Evolutionary conservation across 2,797 vertebrate species (phyloP), one percentile per base, ranked within the genome.

Genomic region (Mionectes olivaceus): DNA sequence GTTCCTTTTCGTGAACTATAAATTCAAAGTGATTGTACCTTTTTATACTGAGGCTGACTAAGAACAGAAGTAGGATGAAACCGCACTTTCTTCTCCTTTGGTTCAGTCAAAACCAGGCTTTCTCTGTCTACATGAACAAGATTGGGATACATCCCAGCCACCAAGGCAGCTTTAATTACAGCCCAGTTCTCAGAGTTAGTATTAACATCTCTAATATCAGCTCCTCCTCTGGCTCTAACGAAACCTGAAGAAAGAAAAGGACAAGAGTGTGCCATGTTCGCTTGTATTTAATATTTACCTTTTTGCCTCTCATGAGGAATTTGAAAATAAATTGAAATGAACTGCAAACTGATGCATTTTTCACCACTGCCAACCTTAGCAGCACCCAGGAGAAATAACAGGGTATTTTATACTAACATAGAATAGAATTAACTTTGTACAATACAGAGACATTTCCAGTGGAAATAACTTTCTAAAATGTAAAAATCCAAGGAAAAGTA

Each of bases 101-200:
- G 89, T 28, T 97, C 98, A 77, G 97, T 98, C 16, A 99, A 97
- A 82, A 97, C 52, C 49, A 98, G 94, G 69, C 81, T 98, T 24
- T 98, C 98, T 83, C 97, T 98, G 95, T 99, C 98, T 84, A 99
- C 96, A 4, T 99, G 98, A 82, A 99, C 98, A 60, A 99, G 93
- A 93, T 99, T 99, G 73, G 99, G 99, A 96, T 99, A 99, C 98
- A 99, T 99, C 41, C 99, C 99, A 8, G 99, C 98, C 81, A 99
- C 98, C 96, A 99, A 96, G 1, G 99, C 99, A 39, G 99, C 99
- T 97, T 99, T 99, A 82, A 99, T 98, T 19, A 99, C 98, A 6
- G 99, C 98, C 99, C 99, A 99, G 96, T 99, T 99, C 84, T 99
- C 99, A 4, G 99, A 99, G 94, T 99, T 99, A 78, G 98, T 93